Evolutionary conservation across 2,888 invertebrate genomes (phyloP).

Genomic region (Cheilosia urbana): DNA sequence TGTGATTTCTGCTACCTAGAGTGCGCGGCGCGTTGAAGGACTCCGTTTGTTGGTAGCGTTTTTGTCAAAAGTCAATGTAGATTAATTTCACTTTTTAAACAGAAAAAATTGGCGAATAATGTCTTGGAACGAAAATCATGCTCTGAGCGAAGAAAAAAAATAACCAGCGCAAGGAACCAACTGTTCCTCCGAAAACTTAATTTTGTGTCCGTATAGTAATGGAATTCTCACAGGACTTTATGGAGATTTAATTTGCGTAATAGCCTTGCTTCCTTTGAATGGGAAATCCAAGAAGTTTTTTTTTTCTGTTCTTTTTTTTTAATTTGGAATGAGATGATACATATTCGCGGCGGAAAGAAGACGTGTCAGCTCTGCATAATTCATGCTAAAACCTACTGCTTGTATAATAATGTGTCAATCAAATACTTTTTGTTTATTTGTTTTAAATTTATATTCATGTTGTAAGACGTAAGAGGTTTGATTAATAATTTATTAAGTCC

Average conservation of each 20-base stretch:
- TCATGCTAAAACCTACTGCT: constrained; percentile 2
- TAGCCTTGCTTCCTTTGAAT: not conserved
- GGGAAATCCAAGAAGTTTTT: not conserved
- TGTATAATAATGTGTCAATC: not conserved
- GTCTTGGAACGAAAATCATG: not conserved
- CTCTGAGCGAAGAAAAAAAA: not conserved
- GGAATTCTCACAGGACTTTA: constrained; percentile 6
- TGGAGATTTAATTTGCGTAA: constrained; percentile 20
- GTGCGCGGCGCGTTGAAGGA: not conserved
- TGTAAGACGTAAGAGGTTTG: not conserved
- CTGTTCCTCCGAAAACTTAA: not conserved
- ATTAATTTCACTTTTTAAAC: constrained; percentile 17
- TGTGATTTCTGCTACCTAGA: not conserved
- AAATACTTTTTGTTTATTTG: constrained; percentile 6
- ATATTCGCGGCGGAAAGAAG: not conserved
- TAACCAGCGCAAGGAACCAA: not conserved
- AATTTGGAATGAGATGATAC: constrained; percentile 7
- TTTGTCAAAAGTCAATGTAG: constrained; percentile 13
- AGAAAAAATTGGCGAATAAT: not conserved
- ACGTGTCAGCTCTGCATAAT: not conserved
- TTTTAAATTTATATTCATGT: constrained; percentile 3
- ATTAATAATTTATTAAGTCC: not conserved
- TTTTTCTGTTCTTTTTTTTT: constrained; percentile 2
- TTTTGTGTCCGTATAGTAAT: not conserved
- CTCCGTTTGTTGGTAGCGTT: not conserved